Conservation (phyloP, 2,113 vertebrate species). For the Fukomys damarensis region DNA sequence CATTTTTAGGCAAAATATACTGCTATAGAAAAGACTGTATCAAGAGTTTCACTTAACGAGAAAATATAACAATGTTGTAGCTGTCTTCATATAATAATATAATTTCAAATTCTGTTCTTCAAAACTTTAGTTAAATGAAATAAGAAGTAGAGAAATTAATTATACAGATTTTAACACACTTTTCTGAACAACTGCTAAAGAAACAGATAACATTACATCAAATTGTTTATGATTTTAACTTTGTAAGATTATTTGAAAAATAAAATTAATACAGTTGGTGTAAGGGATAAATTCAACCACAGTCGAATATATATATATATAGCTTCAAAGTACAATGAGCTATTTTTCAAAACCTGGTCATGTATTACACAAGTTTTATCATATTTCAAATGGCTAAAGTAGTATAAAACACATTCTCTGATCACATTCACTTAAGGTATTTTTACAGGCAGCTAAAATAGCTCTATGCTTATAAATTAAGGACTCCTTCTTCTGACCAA, state of each 20-base stretch:
- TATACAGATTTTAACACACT: background rate
- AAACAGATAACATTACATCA: background rate
- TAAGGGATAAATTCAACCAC: background rate
- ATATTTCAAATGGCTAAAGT: slow-evolving; percentile 10
- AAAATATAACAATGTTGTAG: background rate
- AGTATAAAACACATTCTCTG: background rate
- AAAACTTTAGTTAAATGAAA: slow-evolving; percentile 24
- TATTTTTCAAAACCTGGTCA: background rate
- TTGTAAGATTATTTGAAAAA: slow-evolving; percentile 22
- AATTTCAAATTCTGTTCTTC: background rate
- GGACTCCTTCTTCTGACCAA: background rate
- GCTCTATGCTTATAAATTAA: background rate
- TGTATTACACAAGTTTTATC: background rate
- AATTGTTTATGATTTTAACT: background rate
- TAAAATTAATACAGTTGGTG: background rate
- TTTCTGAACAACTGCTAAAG: background rate
- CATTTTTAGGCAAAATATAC: background rate
- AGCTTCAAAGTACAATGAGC: background rate
- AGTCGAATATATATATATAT: background rate
- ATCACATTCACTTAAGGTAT: background rate
- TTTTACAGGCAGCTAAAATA: background rate
- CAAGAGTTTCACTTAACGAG: background rate
- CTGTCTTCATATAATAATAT: background rate
- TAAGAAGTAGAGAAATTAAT: slow-evolving; percentile 8
- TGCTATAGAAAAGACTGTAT: background rate